Evolutionary conservation across 2,797 vertebrate species (phyloP).

Genomic region (Enteromius argenteus): DNA sequence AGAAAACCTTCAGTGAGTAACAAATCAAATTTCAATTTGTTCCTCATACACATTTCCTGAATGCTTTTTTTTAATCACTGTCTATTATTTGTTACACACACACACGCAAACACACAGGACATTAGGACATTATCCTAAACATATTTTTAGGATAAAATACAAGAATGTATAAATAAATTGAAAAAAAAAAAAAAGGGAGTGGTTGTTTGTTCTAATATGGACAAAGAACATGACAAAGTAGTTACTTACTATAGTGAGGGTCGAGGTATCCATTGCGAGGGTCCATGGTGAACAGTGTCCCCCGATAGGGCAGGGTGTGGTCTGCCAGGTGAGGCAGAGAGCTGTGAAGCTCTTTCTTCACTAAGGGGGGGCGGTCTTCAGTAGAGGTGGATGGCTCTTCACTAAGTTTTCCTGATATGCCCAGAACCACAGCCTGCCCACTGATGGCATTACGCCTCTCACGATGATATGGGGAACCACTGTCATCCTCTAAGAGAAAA

Average conservation of each 20-base stretch:
- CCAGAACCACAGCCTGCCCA: slow-evolving; percentile 83
- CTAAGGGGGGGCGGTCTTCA: slow-evolving; percentile 91
- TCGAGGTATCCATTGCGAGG: slow-evolving; percentile 94
- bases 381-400: slow-evolving; percentile 97
- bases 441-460: slow-evolving; percentile 94
- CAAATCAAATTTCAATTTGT: not conserved
- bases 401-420: slow-evolving; percentile 83
- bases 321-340: slow-evolving; percentile 91
- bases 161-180: not conserved
- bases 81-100: not conserved
- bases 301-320: slow-evolving; percentile 90
- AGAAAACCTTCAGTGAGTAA: not conserved
- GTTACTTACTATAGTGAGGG: slow-evolving; percentile 90
- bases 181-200: not conserved
- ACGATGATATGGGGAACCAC: slow-evolving; percentile 89
- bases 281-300: slow-evolving; percentile 94
- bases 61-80: not conserved
- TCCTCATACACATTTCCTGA: not conserved
- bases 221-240: not conserved
- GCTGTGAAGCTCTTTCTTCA: slow-evolving; percentile 96
- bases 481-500: slow-evolving; percentile 88
- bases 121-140: not conserved
- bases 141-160: not conserved
- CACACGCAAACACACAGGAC: not conserved
- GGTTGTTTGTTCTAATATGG: not conserved